Base-by-base conservation (phyloP, 2,888 invertebrate genomes). In the Coremacera marginata region DNA sequence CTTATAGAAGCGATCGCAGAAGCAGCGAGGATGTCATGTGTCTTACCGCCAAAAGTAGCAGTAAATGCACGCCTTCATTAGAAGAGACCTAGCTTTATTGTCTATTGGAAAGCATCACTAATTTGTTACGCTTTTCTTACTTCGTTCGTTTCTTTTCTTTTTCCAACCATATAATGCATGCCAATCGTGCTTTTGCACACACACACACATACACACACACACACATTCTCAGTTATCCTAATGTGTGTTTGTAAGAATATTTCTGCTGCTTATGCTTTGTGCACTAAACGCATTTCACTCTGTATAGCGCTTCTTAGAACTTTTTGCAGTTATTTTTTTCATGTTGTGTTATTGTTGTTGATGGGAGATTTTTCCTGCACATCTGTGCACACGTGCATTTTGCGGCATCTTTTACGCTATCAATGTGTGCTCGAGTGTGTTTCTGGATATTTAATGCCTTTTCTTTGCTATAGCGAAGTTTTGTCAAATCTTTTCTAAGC, bases 351-450 rank as follows among this genome's bases (percentile, higher is more conserved):
- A 25, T 60, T 60, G 57, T 19, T 60, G 57, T 22, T 22, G 22
- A 0, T 60, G 11, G 25, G 7, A 2, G 2, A 11, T 9, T 60
- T 22, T 14, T 60, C 27, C 55, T 55, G 7, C 4, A 25, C 57
- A 25, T 25, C 22, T 60, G 57, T 27, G 57, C 57, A 22, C 57
- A 60, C 57, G 57, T 60, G 57, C 57, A 60, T 60, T 27, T 60
- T 60, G 57, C 57, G 57, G 57, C 27, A 60, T 60, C 57, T 22
- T 27, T 22, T 4, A 14, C 57, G 25, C 9, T 55, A 22, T 22
- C 4, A 1, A 11, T 22, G 25, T 60, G 11, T 19, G 25, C 27
- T 22, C 16, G 19, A 8, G 57, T 60, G 25, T 22, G 55, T 55
- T 8, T 55, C 19, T 55, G 19, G 44, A 44, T 1, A 44, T 44